These are phyloP conservation scores for Pyrochroa serraticornis DNA, from an alignment of 2,888 invertebrate species.

Conservation along the genomic window DNA sequence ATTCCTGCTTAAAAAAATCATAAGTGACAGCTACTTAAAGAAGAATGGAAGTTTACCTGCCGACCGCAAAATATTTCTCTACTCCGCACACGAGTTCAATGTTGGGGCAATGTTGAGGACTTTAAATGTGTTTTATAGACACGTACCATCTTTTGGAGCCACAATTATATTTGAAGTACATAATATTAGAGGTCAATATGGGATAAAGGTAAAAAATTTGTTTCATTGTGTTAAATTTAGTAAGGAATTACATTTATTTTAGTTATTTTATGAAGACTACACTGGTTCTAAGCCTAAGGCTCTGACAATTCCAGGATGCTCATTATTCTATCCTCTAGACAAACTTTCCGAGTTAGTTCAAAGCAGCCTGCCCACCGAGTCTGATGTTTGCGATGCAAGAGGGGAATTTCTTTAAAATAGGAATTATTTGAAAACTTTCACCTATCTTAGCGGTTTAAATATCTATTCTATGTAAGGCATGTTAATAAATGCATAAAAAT, in stretches of 20 bases:
- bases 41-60: conserved; percentile 33
- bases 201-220: conserved; percentile 30
- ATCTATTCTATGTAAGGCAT: too few species aligned
- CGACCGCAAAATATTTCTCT: conserved; percentile 47
- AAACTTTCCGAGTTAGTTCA: background rate
- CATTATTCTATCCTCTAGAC: conserved; percentile 2
- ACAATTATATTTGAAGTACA: conserved; percentile 46
- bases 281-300: background rate
- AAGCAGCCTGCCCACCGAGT: background rate
- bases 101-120: conserved; percentile 44
- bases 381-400: background rate
- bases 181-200: conserved; percentile 33
- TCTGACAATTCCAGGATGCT: conserved; percentile 8
- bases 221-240: background rate
- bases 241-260: background rate
- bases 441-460: too few species aligned
- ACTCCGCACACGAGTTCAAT: conserved; percentile 50
- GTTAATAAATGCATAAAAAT: too few species aligned
- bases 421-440: too few species aligned
- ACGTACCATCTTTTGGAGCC: conserved; percentile 47
- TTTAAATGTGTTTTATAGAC: conserved; percentile 37
- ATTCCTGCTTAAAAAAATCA: conserved; percentile 47
- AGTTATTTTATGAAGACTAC: conserved; percentile 20
- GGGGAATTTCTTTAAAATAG: background rate
- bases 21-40: conserved; percentile 43